phyloP scores from a whole-genome alignment of 1,140 invertebrate genomes.

The Aphelinus certus region DNA sequence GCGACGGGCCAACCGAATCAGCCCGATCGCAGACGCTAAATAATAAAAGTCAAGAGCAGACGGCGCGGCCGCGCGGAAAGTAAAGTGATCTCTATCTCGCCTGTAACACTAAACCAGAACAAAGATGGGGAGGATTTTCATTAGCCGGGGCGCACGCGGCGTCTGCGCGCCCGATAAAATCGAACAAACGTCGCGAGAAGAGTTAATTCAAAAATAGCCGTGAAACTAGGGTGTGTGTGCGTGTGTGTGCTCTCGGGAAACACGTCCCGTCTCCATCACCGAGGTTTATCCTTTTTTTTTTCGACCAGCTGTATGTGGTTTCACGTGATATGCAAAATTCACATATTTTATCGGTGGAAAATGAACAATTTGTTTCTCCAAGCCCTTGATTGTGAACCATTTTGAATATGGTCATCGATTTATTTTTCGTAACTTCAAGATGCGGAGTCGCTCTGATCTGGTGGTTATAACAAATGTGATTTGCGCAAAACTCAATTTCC shows the following conservation, averaged over 20 bases:
- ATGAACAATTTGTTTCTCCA: no score
- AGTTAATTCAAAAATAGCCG: neutral
- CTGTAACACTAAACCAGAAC: slow-evolving; percentile 30
- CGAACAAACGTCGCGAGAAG: neutral
- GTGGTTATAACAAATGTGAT: no score
- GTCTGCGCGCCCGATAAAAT: slow-evolving; percentile 18
- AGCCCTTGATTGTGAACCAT: no score
- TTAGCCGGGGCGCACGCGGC: neutral
- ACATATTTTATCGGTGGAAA: no score
- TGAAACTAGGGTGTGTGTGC: neutral
- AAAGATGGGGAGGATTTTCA: slow-evolving; percentile 24
- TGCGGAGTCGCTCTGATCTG: no score
- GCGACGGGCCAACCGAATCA: neutral
- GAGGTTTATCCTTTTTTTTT: neutral
- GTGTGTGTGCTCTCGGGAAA: no score
- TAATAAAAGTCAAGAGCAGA: slow-evolving; percentile 20
- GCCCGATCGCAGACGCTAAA: slow-evolving; percentile 8
- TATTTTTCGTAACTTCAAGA: no score
- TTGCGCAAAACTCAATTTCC: no score
- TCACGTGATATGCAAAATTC: no score
- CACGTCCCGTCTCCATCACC: no score
- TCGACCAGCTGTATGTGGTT: no score
- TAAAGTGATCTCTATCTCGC: slow-evolving; percentile 4
- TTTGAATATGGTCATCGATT: no score
- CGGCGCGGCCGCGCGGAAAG: neutral